Base-by-base conservation (phyloP, 1,140 invertebrate genomes). In the Geopemphigus sp. region DNA sequence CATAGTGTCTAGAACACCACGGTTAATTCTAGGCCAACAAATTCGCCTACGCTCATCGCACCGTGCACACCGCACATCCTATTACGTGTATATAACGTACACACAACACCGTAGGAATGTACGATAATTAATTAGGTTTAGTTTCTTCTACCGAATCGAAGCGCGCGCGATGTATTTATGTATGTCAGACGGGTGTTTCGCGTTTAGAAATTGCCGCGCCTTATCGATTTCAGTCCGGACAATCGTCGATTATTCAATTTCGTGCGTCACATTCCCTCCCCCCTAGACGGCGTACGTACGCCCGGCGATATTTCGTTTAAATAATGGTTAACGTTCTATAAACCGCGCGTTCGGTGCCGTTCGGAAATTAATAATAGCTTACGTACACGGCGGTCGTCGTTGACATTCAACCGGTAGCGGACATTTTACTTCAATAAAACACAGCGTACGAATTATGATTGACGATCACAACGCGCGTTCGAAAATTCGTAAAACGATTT, bases 1-100 rank as follows among this genome's bases (percentile, higher is more conserved):
- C 45, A 22, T 68, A 68, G 24, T 50, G 3, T 11, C 22, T 1
- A 68, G n/a, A 45, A 68, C 1, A n/a, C n/a, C 32, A 8, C 32
- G 32, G 32, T 45, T n/a, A n/a, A 66, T 66, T 68, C 50, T 54
- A 72, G 68, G 68, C 50, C 68, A 72, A 54, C 47, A 53, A 72
- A 45, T 72, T 24, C 24, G 17, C 26, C 26, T 24, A 72, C 26
- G 47, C 47, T 54, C 24, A 72, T 72, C 47, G 53, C 17, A 12
- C 17, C 14, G 15, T 66, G n/a, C n/a, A 57, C 14, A 50, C n/a
- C 3, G 32, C 32, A 24, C 57, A 26, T 63, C 26, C 15, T 63
- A n/a, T 63, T 19, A 63, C 17, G 29, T 32, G 57, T 24, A 61
- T 45, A 11, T 45, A 50, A 5, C 14, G 32, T 12, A 50, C 47